These are phyloP conservation scores for Chauna torquata DNA, from an alignment of 2,113 vertebrate genomes.

Conservation along the genomic window DNA sequence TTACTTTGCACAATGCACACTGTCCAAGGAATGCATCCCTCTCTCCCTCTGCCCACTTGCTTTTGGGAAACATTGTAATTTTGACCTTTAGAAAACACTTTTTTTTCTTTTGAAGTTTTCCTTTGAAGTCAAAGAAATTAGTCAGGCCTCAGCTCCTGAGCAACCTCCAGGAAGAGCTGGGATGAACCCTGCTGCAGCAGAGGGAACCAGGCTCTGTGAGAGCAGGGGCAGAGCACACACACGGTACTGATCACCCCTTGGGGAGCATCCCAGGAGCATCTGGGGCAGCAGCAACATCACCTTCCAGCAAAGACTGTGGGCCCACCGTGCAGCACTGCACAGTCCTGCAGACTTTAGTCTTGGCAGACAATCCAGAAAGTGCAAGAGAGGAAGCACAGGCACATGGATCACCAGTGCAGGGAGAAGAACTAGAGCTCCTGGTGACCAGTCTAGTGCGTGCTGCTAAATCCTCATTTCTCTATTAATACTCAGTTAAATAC, in stretches of 20 bases:
- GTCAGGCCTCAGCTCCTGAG: background rate
- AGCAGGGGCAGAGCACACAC: background rate
- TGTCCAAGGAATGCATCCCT: background rate
- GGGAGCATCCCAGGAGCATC: background rate
- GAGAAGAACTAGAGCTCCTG: background rate
- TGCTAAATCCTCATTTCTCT: background rate
- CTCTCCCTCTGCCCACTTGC: background rate
- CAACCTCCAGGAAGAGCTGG: no score
- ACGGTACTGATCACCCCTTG: accelerated
- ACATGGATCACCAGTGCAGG: background rate
- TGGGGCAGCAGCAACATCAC: background rate
- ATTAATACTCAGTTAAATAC: background rate
- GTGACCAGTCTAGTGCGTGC: background rate
- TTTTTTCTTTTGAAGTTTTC: no score
- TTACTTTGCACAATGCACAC: background rate
- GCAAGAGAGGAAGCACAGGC: background rate
- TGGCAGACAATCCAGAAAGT: background rate
- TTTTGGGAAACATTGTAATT: background rate
- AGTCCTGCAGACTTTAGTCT: background rate
- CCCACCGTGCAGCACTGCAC: background rate
- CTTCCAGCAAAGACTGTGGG: background rate
- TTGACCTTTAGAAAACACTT: background rate
- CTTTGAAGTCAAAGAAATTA: background rate
- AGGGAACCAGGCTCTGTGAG: background rate
- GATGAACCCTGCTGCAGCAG: background rate